phyloP scores from a whole-genome alignment of 2,113 vertebrate genomes.

The Picathartes gymnocephalus region DNA sequence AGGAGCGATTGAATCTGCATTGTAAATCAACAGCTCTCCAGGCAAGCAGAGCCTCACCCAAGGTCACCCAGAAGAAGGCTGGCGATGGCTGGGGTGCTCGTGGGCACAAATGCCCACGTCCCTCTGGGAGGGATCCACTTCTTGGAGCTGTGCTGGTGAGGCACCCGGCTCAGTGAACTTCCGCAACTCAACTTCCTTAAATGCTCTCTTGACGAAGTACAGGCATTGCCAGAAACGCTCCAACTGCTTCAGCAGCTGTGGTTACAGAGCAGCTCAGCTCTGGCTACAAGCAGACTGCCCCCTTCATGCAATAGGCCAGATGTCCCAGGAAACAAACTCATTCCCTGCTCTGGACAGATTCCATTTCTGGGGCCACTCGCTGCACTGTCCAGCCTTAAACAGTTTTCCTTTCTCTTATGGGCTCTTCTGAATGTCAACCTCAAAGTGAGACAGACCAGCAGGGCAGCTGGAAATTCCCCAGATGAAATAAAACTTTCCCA shows the following conservation, averaged over 20 bases:
- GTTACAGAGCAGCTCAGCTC: neutral
- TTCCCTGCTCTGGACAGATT: neutral
- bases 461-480: neutral
- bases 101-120: neutral
- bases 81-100: neutral
- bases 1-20: conserved; percentile 65
- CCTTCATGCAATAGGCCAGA: neutral
- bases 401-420: neutral
- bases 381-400: neutral
- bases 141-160: neutral
- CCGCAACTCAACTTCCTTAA: conserved; percentile 64
- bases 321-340: neutral
- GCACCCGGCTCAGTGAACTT: neutral
- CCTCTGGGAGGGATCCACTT: neutral
- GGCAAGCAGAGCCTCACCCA: neutral
- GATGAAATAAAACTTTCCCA: neutral
- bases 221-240: conserved; percentile 4
- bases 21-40: conserved; percentile 68
- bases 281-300: conserved; percentile 25
- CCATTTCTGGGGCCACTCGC: neutral
- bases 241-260: conserved; percentile 12
- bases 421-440: neutral
- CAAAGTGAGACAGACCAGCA: neutral
- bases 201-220: conserved; percentile 5
- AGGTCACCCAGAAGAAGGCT: neutral